A percentile compares a stretch with the other conserved stretches of the same genome.
Conservation (phyloP, 2,113 vertebrate genomes). For the Apistogramma diplotaenia region DNA sequence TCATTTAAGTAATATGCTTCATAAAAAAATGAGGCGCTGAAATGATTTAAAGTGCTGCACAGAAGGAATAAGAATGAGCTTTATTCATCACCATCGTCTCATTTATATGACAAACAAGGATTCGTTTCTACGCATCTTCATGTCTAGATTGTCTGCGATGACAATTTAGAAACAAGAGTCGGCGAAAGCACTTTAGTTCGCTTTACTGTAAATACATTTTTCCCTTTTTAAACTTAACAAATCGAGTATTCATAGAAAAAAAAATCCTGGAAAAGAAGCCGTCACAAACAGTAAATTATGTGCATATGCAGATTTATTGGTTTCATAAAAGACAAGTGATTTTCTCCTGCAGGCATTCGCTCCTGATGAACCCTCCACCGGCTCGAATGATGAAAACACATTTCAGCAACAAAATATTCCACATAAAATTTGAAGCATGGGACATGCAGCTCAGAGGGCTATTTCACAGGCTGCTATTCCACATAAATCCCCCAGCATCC, state of each 20-base stretch:
- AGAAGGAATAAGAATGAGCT: background rate
- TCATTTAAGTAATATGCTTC: slow-evolving; percentile 20
- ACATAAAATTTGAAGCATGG: slow-evolving; percentile 34
- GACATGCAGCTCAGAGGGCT: slow-evolving; percentile 31
- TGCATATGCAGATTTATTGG: background rate
- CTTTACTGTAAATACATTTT: background rate
- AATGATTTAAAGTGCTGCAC: slow-evolving; percentile 14
- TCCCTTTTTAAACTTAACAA: background rate
- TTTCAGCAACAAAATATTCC: background rate
- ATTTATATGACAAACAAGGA: background rate
- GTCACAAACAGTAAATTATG: background rate
- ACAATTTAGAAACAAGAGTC: background rate
- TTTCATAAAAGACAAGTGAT: background rate
- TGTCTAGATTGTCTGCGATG: background rate
- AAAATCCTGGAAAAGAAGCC: background rate
- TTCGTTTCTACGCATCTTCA: background rate
- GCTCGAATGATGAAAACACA: background rate
- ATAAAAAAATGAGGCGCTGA: background rate
- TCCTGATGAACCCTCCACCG: background rate
- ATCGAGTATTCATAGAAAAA: background rate
- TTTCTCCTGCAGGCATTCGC: background rate
- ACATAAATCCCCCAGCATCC: slow-evolving; percentile 37
- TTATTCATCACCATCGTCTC: slow-evolving; percentile 4
- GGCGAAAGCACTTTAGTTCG: background rate
- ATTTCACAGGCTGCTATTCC: slow-evolving; percentile 38